Conservation (phyloP, 2,888 invertebrate genomes). For the Agonopterix subpropinquella region DNA sequence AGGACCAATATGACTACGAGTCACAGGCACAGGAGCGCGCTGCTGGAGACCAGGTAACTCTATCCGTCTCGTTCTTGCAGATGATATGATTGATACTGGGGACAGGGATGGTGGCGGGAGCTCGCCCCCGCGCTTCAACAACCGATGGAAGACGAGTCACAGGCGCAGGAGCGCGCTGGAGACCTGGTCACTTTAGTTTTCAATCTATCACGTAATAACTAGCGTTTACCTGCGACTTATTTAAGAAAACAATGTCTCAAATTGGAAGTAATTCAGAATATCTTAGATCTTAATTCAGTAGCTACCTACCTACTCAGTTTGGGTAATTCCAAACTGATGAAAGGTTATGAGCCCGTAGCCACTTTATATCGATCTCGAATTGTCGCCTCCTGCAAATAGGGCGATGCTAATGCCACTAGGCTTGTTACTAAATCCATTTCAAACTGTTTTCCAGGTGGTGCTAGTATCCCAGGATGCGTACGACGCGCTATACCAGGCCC, state of each 20-base stretch:
- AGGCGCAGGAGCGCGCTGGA: slow-evolving; percentile 53
- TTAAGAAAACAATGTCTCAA: too few species aligned
- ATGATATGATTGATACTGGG: slow-evolving; percentile 46
- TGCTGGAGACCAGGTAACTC: slow-evolving; percentile 45
- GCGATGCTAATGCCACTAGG: background rate
- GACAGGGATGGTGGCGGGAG: slow-evolving; percentile 40
- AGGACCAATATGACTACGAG: slow-evolving; percentile 59
- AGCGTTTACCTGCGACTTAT: too few species aligned
- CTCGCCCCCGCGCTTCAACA: slow-evolving; percentile 48
- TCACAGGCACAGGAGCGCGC: slow-evolving; percentile 57
- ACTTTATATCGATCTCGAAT: too few species aligned
- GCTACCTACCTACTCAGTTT: too few species aligned
- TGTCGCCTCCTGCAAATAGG: too few species aligned
- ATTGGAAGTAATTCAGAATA: too few species aligned
- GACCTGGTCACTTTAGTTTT: slow-evolving; percentile 36
- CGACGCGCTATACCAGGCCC: slow-evolving; percentile 54
- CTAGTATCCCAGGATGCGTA: slow-evolving; percentile 59
- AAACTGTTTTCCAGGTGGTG: slow-evolving; percentile 53
- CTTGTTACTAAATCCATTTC: too few species aligned
- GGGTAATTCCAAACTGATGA: too few species aligned
- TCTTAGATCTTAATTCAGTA: too few species aligned
- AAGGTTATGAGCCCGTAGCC: too few species aligned
- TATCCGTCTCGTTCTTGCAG: slow-evolving; percentile 34
- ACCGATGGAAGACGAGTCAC: slow-evolving; percentile 52
- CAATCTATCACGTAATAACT: too few species aligned